These are phyloP conservation scores for Phalacrocorax carbo DNA, from an alignment of 2,113 vertebrate species.

Conservation along the genomic window DNA sequence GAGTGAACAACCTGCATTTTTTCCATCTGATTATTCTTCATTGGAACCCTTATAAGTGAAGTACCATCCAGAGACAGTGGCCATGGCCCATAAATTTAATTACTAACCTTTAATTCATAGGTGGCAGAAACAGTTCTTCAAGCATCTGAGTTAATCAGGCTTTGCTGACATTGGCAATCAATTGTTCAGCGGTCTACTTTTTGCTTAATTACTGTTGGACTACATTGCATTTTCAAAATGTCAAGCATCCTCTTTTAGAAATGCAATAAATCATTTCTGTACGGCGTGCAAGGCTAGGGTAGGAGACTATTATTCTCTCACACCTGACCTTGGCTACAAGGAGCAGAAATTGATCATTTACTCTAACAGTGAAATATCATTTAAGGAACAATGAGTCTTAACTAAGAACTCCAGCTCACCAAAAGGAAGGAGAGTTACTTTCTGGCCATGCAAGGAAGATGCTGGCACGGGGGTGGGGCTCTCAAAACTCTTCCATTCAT, in stretches of 20 bases:
- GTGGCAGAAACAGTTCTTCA: slow-evolving; percentile 70
- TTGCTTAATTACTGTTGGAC: slow-evolving; percentile 77
- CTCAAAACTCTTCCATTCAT: background rate
- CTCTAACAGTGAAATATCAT: slow-evolving; percentile 17
- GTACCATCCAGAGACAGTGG: slow-evolving; percentile 55
- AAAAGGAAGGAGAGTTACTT: background rate
- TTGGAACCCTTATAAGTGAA: slow-evolving; percentile 41
- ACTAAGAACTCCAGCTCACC: background rate
- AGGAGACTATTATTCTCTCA: slow-evolving; percentile 60
- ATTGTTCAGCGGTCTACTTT: slow-evolving; percentile 71
- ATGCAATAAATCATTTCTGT: slow-evolving; percentile 77
- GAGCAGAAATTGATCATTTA: slow-evolving; percentile 68
- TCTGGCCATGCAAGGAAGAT: background rate
- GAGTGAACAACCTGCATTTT: background rate
- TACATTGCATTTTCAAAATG: slow-evolving; percentile 76
- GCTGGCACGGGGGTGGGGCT: background rate
- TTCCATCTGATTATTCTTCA: slow-evolving; percentile 38
- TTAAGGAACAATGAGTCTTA: slow-evolving; percentile 40
- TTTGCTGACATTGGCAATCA: slow-evolving; percentile 75
- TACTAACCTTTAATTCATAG: slow-evolving; percentile 77
- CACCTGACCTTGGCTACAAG: slow-evolving; percentile 70
- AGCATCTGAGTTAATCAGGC: slow-evolving; percentile 77
- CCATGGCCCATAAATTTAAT: slow-evolving; percentile 74
- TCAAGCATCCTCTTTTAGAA: slow-evolving; percentile 74
- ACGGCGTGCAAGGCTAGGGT: slow-evolving; percentile 6